Evolutionary conservation across 2,797 vertebrate species (phyloP).

Genomic region (Astyanax mexicanus): DNA sequence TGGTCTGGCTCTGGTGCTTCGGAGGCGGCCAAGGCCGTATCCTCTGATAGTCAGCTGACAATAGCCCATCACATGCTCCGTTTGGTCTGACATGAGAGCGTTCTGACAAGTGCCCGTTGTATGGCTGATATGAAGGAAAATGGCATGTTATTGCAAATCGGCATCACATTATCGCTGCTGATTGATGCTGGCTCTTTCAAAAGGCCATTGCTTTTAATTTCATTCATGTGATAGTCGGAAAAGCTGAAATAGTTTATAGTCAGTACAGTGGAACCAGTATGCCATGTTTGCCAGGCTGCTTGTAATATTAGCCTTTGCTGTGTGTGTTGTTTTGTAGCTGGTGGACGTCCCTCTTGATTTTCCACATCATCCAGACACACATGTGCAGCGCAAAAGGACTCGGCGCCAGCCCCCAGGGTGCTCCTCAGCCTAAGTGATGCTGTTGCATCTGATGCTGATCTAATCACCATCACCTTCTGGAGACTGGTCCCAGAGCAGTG

Average conservation of each 20-base stretch:
- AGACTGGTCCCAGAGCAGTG: slow-evolving; percentile 8
- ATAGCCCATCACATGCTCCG: slow-evolving; percentile 51
- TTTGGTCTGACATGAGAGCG: slow-evolving; percentile 9
- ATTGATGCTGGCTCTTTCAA: neutral
- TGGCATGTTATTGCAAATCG: slow-evolving; percentile 1
- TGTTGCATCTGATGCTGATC: neutral
- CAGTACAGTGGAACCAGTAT: neutral
- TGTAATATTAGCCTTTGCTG: neutral
- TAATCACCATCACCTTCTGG: neutral
- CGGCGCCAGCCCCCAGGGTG: neutral
- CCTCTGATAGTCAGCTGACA: slow-evolving; percentile 60
- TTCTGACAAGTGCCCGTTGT: slow-evolving; percentile 10
- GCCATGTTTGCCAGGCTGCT: neutral
- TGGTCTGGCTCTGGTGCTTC: slow-evolving; percentile 34
- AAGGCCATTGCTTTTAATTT: slow-evolving; percentile 12
- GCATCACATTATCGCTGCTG: neutral
- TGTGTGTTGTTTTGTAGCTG: slow-evolving; percentile 12
- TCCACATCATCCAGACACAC: slow-evolving; percentile 3
- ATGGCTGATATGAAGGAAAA: slow-evolving; percentile 24
- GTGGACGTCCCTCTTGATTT: slow-evolving; percentile 6
- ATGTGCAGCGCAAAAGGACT: neutral
- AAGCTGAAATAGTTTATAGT: neutral
- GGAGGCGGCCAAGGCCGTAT: slow-evolving; percentile 29
- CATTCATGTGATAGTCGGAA: slow-evolving; percentile 1
- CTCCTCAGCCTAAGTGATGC: neutral